phyloP scores from a whole-genome alignment of 2,113 vertebrate species.

The Chloropsis cyanopogon region DNA sequence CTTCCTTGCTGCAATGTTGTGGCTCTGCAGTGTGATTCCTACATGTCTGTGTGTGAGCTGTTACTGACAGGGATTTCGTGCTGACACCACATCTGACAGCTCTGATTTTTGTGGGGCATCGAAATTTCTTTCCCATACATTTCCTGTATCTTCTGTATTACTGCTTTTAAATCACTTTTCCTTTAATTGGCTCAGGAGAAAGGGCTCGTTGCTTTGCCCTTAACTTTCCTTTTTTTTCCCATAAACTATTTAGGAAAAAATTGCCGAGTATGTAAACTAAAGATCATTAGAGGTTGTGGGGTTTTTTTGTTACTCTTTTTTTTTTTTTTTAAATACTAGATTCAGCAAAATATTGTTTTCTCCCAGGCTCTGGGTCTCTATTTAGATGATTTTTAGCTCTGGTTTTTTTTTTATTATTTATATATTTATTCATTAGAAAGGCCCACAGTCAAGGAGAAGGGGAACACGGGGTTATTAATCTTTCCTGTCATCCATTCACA shows the following conservation, averaged over 20 bases:
- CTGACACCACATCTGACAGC: background rate
- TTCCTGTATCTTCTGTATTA: background rate
- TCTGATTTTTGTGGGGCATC: background rate
- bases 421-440: constrained; percentile 82
- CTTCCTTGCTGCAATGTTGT: background rate
- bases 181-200: constrained; percentile 32
- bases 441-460: constrained; percentile 79
- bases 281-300: constrained; percentile 74
- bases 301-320: background rate
- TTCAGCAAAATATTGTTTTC: constrained; percentile 92
- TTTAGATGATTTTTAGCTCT: constrained; percentile 78
- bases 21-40: background rate
- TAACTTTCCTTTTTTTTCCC: constrained; percentile 52
- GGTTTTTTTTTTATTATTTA: constrained; percentile 62
- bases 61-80: background rate
- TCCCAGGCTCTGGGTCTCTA: constrained; percentile 82
- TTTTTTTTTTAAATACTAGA: constrained; percentile 69
- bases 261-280: constrained; percentile 77
- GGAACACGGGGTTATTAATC: constrained; percentile 91
- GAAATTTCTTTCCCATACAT: background rate
- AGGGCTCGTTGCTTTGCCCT: constrained; percentile 29
- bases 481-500: constrained; percentile 96
- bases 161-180: background rate
- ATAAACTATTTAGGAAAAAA: constrained; percentile 67
- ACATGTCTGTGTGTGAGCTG: rapidly evolving